Evolutionary conservation across 2,113 vertebrate species (phyloP).

Genomic region (Anarrhichthys ocellatus): DNA sequence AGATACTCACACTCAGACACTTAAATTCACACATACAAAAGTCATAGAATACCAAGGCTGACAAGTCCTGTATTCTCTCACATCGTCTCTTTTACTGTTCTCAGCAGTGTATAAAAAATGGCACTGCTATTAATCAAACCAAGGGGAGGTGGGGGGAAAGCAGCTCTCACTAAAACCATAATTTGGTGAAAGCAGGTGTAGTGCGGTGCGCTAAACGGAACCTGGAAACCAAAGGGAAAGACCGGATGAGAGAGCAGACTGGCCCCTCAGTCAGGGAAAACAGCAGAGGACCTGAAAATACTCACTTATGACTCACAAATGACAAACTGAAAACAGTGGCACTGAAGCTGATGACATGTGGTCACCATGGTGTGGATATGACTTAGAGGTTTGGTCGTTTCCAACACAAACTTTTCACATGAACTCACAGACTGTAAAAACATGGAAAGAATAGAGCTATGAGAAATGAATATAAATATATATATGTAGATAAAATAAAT

Average conservation of each 20-base stretch:
- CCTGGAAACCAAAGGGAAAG: constrained; percentile 1
- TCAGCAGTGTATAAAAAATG: constrained; percentile 1
- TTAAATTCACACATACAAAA: neutral
- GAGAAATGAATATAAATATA: neutral
- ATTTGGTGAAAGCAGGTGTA: neutral
- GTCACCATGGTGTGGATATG: neutral
- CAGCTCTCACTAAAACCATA: constrained; percentile 2
- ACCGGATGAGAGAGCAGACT: neutral
- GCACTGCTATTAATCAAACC: neutral
- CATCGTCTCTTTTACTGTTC: neutral
- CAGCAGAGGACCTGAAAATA: constrained; percentile 6
- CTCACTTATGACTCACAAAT: neutral
- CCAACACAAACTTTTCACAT: neutral
- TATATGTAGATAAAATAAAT: neutral
- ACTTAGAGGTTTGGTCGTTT: neutral
- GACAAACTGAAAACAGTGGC: neutral
- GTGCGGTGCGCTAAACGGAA: neutral
- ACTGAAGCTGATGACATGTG: neutral
- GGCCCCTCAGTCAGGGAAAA: neutral
- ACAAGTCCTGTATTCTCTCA: neutral
- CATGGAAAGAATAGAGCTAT: neutral
- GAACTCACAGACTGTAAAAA: neutral
- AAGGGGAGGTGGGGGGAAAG: neutral
- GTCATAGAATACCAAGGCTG: neutral
- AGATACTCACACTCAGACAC: neutral